Conservation (phyloP, 2,888 invertebrate species). For the Lasioglossum zephyrum region DNA sequence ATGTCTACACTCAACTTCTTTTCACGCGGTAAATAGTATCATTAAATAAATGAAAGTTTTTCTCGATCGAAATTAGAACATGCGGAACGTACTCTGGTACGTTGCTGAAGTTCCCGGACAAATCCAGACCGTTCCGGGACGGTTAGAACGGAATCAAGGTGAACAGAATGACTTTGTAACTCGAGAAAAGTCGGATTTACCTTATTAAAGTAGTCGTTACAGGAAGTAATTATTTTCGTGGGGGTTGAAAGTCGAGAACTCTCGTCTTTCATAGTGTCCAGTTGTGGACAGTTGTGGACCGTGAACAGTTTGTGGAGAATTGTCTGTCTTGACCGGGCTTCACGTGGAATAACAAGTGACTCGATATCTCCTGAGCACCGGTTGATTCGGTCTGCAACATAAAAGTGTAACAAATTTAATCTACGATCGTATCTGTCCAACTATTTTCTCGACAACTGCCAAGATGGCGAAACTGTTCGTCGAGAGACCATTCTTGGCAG, state of each 20-base stretch:
- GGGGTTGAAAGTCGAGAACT: neutral
- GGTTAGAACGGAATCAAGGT: neutral
- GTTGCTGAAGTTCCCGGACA: neutral
- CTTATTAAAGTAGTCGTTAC: neutral
- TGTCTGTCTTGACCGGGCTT: no score
- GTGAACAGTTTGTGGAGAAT: no score
- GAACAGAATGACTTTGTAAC: neutral
- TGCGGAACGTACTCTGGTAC: neutral
- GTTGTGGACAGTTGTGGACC: no score
- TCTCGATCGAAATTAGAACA: no score
- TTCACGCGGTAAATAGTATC: no score
- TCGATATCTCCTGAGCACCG: no score
- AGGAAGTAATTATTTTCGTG: neutral
- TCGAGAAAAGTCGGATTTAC: slow-evolving; percentile 10
- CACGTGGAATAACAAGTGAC: no score
- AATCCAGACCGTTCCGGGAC: neutral
- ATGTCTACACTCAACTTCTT: no score
- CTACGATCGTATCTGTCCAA: neutral
- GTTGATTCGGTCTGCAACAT: neutral
- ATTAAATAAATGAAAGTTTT: no score
- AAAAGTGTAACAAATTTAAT: neutral
- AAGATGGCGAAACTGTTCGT: neutral
- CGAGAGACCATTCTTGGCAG: slow-evolving; percentile 33
- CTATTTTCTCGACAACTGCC: neutral
- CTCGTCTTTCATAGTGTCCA: neutral